phyloP scores from a whole-genome alignment of 1,140 invertebrate species.

The Calliphora vicina region DNA sequence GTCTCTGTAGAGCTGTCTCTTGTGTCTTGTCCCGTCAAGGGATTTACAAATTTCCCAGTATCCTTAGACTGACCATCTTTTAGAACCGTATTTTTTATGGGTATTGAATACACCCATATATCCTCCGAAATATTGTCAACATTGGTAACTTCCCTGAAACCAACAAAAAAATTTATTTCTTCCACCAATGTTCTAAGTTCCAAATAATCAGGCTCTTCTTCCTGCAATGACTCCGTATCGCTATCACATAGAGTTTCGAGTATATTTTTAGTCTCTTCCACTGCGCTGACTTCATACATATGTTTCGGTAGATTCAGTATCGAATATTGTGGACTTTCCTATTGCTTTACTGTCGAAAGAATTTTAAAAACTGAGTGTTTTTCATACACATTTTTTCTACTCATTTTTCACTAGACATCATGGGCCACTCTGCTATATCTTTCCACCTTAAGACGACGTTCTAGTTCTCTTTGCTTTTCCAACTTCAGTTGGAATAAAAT shows the following conservation, averaged over 20 bases:
- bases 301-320: background rate
- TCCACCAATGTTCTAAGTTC: background rate
- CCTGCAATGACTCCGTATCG: background rate
- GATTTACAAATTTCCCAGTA: constrained; percentile 30
- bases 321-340: background rate
- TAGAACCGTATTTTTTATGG: background rate
- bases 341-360: too few relatives aligned
- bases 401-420: too few relatives aligned
- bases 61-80: background rate
- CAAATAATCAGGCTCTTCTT: background rate
- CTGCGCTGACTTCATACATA: background rate
- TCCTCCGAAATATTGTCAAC: constrained; percentile 18
- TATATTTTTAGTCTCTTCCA: background rate
- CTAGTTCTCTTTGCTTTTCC: background rate
- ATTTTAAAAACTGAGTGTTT: too few relatives aligned
- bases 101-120: background rate
- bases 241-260: background rate
- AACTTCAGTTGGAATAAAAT: too few relatives aligned
- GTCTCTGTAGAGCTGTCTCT: background rate
- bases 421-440: too few relatives aligned
- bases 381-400: too few relatives aligned
- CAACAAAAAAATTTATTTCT: background rate
- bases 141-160: background rate
- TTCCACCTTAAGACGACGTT: background rate
- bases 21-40: background rate